Evolutionary conservation across 1,140 invertebrate genomes (phyloP).

Genomic region (Manduca sexta): DNA sequence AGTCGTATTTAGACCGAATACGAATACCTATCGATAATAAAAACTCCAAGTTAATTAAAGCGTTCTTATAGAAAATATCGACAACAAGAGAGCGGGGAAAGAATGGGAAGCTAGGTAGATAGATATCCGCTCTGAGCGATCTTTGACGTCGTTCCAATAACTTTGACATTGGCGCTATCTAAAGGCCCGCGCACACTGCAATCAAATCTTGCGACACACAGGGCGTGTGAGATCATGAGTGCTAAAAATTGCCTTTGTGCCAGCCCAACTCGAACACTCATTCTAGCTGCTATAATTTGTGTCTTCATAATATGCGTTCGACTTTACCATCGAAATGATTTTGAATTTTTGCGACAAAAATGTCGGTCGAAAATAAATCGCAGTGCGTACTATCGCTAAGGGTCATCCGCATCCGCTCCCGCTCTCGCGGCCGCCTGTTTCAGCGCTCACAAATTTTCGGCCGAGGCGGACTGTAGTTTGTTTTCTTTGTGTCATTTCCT

Average conservation of each 20-base stretch:
- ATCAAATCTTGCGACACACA: too few species aligned
- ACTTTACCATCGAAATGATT: too few species aligned
- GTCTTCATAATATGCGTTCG: too few species aligned
- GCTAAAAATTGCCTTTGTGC: too few species aligned
- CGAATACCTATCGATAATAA: constrained; percentile 10
- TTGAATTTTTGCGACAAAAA: too few species aligned
- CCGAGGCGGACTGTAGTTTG: constrained; percentile 60
- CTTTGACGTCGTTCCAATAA: constrained; percentile 64
- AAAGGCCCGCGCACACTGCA: too few species aligned
- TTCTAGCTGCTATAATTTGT: too few species aligned
- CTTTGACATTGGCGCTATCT: constrained; percentile 51
- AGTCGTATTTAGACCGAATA: constrained; percentile 17
- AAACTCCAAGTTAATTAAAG: constrained; percentile 21
- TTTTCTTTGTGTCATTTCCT: constrained; percentile 72
- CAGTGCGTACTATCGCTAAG: too few species aligned
- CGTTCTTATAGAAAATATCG: constrained; percentile 11
- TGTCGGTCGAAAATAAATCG: too few species aligned
- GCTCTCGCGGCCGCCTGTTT: constrained; percentile 20
- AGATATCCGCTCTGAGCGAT: constrained; percentile 51
- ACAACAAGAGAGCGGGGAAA: constrained; percentile 30
- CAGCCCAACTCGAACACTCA: too few species aligned
- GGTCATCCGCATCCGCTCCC: constrained; percentile 14
- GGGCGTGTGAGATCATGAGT: too few species aligned
- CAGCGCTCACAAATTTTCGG: constrained; percentile 56
- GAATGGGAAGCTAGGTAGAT: constrained; percentile 50